phyloP scores from a whole-genome alignment of 2,797 vertebrate genomes.

The Nyctibius grandis region DNA sequence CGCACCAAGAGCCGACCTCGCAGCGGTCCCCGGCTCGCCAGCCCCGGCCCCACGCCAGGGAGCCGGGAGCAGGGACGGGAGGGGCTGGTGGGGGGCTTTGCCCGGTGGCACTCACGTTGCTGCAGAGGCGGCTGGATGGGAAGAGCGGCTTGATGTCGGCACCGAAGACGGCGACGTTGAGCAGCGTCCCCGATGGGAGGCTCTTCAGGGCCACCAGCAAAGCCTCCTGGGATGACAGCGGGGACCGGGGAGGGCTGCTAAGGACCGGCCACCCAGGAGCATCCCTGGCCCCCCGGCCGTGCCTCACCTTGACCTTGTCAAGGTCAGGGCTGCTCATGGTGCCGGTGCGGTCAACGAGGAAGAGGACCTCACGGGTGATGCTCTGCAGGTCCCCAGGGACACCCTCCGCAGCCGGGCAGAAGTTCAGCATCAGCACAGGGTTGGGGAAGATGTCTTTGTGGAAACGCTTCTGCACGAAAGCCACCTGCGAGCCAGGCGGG shows the following conservation, averaged over 20 bases:
- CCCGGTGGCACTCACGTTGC: slow-evolving; percentile 78
- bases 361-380: slow-evolving; percentile 87
- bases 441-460: slow-evolving; percentile 94
- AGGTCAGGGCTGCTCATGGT: slow-evolving; percentile 74
- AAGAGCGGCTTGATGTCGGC: slow-evolving; percentile 82
- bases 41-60: rapidly evolving
- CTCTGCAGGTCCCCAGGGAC: slow-evolving; percentile 80
- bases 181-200: slow-evolving; percentile 83
- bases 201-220: slow-evolving; percentile 92
- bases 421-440: slow-evolving; percentile 95
- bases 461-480: slow-evolving; percentile 90
- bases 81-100: background rate
- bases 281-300: rapidly evolving
- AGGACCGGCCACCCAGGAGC: background rate
- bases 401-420: slow-evolving; percentile 83
- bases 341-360: slow-evolving; percentile 83
- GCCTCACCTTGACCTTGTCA: slow-evolving; percentile 82
- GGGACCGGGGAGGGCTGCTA: background rate
- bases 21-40: rapidly evolving
- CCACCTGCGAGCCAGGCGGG: slow-evolving; percentile 73
- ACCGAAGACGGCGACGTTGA: slow-evolving; percentile 86
- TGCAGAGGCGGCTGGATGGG: slow-evolving; percentile 85
- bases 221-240: slow-evolving; percentile 79
- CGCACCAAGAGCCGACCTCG: rapidly evolving
- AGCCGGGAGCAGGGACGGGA: background rate